Conservation (phyloP, 2,797 vertebrate species). For the Sebastes taczanowskii region DNA sequence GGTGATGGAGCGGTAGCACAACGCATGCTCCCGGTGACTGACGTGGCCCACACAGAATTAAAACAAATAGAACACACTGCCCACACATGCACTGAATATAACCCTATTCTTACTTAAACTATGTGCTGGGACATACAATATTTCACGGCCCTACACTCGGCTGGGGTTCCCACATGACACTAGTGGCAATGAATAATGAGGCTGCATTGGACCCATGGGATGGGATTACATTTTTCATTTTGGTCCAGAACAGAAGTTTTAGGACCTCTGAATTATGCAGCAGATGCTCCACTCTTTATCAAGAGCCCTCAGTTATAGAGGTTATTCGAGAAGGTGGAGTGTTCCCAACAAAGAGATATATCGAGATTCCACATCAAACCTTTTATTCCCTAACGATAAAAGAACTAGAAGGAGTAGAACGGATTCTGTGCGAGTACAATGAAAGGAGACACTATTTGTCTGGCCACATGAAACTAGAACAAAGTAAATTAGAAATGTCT, state of each 20-base stretch:
- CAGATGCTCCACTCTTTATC: constrained; percentile 57
- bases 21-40: no score
- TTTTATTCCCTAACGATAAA: constrained; percentile 23
- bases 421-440: neutral
- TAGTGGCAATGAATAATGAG: constrained; percentile 67
- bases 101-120: constrained; percentile 37
- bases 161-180: constrained; percentile 49
- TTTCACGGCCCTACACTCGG: constrained; percentile 37
- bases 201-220: constrained; percentile 49
- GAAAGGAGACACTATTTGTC: constrained; percentile 23
- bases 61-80: constrained; percentile 26
- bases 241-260: constrained; percentile 42
- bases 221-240: constrained; percentile 65
- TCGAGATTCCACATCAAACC: constrained; percentile 19
- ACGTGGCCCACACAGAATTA: constrained; percentile 37
- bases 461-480: constrained; percentile 13
- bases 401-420: neutral
- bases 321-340: constrained; percentile 41
- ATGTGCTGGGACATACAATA: constrained; percentile 45
- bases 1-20: constrained; percentile 16
- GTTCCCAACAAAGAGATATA: constrained; percentile 22
- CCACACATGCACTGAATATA: constrained; percentile 18
- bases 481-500: constrained; percentile 39
- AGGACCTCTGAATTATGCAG: constrained; percentile 56
- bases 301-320: constrained; percentile 42